A percentile compares a stretch with the other conserved stretches of the same genome.
phyloP scores from a whole-genome alignment of 2,888 invertebrate species.

The Asteroscopus sphinx region DNA sequence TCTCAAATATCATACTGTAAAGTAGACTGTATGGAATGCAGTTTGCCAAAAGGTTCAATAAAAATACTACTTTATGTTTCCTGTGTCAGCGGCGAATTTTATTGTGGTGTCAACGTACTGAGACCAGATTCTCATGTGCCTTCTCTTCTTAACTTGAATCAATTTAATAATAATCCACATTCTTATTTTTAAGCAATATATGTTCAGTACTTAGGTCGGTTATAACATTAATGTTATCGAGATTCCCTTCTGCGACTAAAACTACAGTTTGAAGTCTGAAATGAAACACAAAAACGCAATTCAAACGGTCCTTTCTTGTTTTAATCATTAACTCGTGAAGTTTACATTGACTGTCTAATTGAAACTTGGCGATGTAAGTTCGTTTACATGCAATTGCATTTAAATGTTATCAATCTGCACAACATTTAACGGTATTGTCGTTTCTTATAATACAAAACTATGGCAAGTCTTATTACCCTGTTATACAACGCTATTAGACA shows the following conservation, averaged over 20 bases:
- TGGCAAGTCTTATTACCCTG: slow-evolving; percentile 32
- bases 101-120: slow-evolving; percentile 83
- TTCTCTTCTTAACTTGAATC: slow-evolving; percentile 72
- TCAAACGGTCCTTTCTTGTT: slow-evolving; percentile 30
- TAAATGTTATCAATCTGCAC: slow-evolving; percentile 28
- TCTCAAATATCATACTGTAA: slow-evolving; percentile 67
- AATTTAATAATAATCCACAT: slow-evolving; percentile 74
- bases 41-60: slow-evolving; percentile 84
- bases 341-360: slow-evolving; percentile 21
- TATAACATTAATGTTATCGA: slow-evolving; percentile 45
- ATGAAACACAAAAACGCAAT: slow-evolving; percentile 40
- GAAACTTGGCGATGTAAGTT: slow-evolving; percentile 14
- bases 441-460: slow-evolving; percentile 19
- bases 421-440: slow-evolving; percentile 28
- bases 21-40: slow-evolving; percentile 76
- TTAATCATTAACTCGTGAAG: slow-evolving; percentile 38
- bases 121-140: slow-evolving; percentile 71
- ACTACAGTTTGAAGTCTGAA: slow-evolving; percentile 41
- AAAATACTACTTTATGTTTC: slow-evolving; percentile 85
- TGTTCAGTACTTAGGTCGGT: slow-evolving; percentile 47
- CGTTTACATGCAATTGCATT: slow-evolving; percentile 37
- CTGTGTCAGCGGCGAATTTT: slow-evolving; percentile 83
- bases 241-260: slow-evolving; percentile 40
- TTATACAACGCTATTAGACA: slow-evolving; percentile 33
- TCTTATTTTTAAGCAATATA: slow-evolving; percentile 61